Base-by-base conservation (phyloP, 2,888 invertebrate genomes). In the Nysson spinosus region DNA sequence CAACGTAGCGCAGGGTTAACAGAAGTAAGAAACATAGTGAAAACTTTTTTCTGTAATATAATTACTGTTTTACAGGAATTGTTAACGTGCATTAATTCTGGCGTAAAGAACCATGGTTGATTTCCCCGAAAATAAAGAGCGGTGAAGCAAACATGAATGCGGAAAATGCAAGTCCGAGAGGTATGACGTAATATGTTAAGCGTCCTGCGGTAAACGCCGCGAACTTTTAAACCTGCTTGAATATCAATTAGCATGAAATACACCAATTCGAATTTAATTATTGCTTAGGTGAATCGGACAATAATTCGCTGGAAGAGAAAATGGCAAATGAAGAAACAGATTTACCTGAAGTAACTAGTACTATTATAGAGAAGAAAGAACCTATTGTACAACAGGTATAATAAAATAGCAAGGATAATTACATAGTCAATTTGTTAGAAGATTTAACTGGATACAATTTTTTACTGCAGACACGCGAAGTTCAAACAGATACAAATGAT, bases 401-500 rank as follows among this genome's bases (percentile, higher is more conserved):
- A 30, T 2, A 30, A n/a, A n/a, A n/a, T n/a, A n/a, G 30, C 12
- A 30, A 1, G 5, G 30, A 30, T 9, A 30, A 30, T 30, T 4
- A 30, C 1, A 30, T 30, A 4, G 9, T 34, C 4, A 4, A 7
- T 34, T 6, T 1, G 2, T n/a, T 26, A 39, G 46, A 26, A 35
- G 12, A 12, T 28, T 11, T 3, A 35, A 2, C 5, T 34, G 7
- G 9, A 11, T 34, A 9, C 16, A 30, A 1, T 40, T 2, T 46
- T 19, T 40, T 39, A 35, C 47, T 75, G 28, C 39, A 74, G 74
- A 49, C 69, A 49, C 65, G 28, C 1, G 64, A 63, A 51, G 28
- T 52, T 20, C 57, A 61, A 17, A 78, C 71, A n/a, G 76, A 72
- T 34, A 34, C 66, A 5, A 64, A 28, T 12, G 82, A 80, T 58